These are phyloP conservation scores for Amiota communis DNA, from an alignment of 2,888 invertebrate genomes.

Conservation along the genomic window DNA sequence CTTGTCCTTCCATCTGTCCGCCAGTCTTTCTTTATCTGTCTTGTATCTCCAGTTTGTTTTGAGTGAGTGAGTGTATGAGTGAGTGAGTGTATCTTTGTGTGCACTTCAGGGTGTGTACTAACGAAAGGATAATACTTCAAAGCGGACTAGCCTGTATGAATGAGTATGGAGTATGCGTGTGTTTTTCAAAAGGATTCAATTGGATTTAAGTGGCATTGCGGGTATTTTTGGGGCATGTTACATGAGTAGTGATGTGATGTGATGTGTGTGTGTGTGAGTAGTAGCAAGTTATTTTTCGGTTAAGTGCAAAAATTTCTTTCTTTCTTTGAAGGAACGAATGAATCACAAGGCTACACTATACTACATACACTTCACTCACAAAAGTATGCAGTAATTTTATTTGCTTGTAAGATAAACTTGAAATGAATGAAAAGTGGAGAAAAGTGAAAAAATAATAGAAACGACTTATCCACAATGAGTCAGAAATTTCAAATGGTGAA, in stretches of 20 bases:
- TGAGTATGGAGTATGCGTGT: not conserved
- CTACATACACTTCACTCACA: too few relatives aligned
- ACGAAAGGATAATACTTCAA: conserved; percentile 6
- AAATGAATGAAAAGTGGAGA: not conserved
- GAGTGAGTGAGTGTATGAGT: not conserved
- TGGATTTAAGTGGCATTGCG: not conserved
- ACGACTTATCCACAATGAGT: conserved; percentile 34
- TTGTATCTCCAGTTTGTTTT: not conserved
- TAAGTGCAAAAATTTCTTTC: not conserved
- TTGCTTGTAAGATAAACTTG: too few relatives aligned
- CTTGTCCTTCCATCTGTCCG: not conserved
- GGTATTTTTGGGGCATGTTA: not conserved
- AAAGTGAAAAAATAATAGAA: not conserved
- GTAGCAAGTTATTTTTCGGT: not conserved
- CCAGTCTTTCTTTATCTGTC: not conserved
- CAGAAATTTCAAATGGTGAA: conserved; percentile 38
- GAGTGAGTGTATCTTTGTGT: not conserved
- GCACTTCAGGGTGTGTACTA: conserved; percentile 1
- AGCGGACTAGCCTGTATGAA: not conserved
- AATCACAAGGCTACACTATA: too few relatives aligned
- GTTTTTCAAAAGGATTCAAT: not conserved
- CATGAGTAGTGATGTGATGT: conserved; percentile 4
- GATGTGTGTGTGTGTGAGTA: too few relatives aligned
- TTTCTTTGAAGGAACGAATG: not conserved
- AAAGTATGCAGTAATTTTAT: too few relatives aligned